A percentile compares a stretch with the other conserved stretches of the same genome.
phyloP scores from a whole-genome alignment of 2,888 invertebrate species.

The Physocephala rufipes region DNA sequence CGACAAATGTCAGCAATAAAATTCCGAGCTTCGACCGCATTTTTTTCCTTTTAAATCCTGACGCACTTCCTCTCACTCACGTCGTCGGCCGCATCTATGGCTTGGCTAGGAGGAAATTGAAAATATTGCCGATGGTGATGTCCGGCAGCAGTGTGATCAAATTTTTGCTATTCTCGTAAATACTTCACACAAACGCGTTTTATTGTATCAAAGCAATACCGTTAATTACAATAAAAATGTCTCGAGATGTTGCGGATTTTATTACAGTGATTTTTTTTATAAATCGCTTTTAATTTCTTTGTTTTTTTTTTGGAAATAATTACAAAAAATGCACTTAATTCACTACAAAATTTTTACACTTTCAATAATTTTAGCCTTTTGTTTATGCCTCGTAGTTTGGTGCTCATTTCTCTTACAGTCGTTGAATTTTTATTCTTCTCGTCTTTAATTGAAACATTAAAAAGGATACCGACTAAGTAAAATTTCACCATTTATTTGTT shows the following conservation, averaged over 20 bases:
- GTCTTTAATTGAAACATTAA: slow-evolving; percentile 5
- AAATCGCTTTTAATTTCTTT: not conserved
- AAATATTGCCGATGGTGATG: no score
- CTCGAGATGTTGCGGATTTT: not conserved
- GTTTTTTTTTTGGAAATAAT: not conserved
- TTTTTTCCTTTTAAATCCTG: slow-evolving; percentile 32
- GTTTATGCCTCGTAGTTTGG: no score
- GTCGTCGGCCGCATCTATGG: not conserved
- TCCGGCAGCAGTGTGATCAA: no score
- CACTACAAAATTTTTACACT: not conserved
- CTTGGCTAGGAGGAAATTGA: no score
- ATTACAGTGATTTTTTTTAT: not conserved
- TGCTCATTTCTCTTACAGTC: not conserved
- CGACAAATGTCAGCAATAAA: slow-evolving; percentile 32
- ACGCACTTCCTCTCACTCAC: not conserved
- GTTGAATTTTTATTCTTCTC: not conserved
- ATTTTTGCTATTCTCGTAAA: no score
- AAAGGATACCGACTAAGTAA: not conserved
- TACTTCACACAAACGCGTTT: no score
- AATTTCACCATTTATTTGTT: not conserved
- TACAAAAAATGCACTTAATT: not conserved
- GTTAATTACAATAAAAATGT: slow-evolving; percentile 30
- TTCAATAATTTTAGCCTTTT: not conserved
- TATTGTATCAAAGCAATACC: slow-evolving; percentile 9
- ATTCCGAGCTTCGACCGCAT: slow-evolving; percentile 22